Evolutionary conservation across 2,888 invertebrate species (phyloP).

Genomic region (Cybosia mesomella): DNA sequence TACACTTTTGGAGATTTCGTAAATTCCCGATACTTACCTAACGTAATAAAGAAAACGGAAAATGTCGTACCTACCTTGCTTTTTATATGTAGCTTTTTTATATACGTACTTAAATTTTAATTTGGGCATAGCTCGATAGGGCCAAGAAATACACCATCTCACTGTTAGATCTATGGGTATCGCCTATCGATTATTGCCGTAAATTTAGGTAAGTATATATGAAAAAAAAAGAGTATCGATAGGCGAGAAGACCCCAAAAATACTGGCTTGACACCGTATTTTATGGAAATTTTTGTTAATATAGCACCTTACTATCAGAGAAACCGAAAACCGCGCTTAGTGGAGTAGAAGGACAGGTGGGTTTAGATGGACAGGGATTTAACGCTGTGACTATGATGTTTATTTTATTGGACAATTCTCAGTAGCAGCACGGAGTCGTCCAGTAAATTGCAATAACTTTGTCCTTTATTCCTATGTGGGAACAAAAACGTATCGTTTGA

Average conservation of each 20-base stretch:
- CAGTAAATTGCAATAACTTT: not conserved
- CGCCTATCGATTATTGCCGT: too few species aligned
- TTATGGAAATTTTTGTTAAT: not conserved
- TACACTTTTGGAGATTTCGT: not conserved
- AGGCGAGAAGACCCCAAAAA: not conserved
- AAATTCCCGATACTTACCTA: slow-evolving; percentile 1
- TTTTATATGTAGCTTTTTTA: not conserved
- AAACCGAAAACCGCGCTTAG: not conserved
- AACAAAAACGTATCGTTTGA: not conserved
- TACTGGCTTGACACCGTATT: not conserved
- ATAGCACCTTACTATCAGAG: too few species aligned
- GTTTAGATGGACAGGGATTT: not conserved
- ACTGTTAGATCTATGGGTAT: not conserved
- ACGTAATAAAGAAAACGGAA: not conserved
- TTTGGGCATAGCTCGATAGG: not conserved
- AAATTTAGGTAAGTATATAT: too few species aligned
- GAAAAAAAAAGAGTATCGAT: too few species aligned
- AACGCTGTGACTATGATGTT: too few species aligned
- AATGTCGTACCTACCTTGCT: not conserved
- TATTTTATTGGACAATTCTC: not conserved
- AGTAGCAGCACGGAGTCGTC: not conserved
- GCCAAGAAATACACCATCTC: not conserved
- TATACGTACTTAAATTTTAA: not conserved
- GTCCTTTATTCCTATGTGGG: not conserved
- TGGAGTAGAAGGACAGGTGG: too few species aligned